These are phyloP conservation scores for Apamea anceps DNA, from an alignment of 2,888 invertebrate genomes.

Conservation along the genomic window DNA sequence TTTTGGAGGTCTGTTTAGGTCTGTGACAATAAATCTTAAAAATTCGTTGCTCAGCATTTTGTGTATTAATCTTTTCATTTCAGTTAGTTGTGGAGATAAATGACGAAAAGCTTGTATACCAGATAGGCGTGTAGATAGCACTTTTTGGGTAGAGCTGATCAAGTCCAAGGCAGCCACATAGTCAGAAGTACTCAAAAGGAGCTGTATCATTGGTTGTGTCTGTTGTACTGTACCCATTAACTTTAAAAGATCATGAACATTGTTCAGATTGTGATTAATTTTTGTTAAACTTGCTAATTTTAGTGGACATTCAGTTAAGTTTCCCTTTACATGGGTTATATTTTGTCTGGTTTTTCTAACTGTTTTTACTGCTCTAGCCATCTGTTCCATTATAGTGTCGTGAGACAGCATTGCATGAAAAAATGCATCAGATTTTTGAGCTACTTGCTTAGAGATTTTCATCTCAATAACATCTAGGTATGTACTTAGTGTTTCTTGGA, in stretches of 20 bases:
- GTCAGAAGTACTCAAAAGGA: slow-evolving; percentile 97
- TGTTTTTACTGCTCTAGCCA: slow-evolving; percentile 95
- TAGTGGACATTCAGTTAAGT: slow-evolving; percentile 94
- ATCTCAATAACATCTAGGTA: slow-evolving; percentile 98
- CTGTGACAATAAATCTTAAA: slow-evolving; percentile 96
- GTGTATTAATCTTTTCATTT: slow-evolving; percentile 98
- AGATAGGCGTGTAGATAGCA: slow-evolving; percentile 96
- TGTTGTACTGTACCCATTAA: slow-evolving; percentile 99
- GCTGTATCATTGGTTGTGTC: slow-evolving; percentile 99
- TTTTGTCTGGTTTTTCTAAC: slow-evolving; percentile 94
- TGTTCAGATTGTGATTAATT: slow-evolving; percentile 91
- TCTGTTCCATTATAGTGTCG: slow-evolving; percentile 98
- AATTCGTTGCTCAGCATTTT: slow-evolving; percentile 99
- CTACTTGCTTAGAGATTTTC: slow-evolving; percentile 97
- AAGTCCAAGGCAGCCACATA: slow-evolving; percentile 99
- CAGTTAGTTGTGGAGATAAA: slow-evolving; percentile 97
- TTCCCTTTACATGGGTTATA: slow-evolving; percentile 94
- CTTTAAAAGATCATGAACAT: slow-evolving; percentile 94
- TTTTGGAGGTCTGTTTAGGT: slow-evolving; percentile 95
- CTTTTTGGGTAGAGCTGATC: slow-evolving; percentile 98
- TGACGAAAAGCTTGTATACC: slow-evolving; percentile 99
- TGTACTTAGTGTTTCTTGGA: slow-evolving; percentile 97
- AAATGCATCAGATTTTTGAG: slow-evolving; percentile 98
- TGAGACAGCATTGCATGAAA: slow-evolving; percentile 99
- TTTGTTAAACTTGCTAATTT: slow-evolving; percentile 93